Evolutionary conservation across 1,140 invertebrate genomes (phyloP), one percentile per base, ranked within the genome.

Genomic region (Eciton burchellii): DNA sequence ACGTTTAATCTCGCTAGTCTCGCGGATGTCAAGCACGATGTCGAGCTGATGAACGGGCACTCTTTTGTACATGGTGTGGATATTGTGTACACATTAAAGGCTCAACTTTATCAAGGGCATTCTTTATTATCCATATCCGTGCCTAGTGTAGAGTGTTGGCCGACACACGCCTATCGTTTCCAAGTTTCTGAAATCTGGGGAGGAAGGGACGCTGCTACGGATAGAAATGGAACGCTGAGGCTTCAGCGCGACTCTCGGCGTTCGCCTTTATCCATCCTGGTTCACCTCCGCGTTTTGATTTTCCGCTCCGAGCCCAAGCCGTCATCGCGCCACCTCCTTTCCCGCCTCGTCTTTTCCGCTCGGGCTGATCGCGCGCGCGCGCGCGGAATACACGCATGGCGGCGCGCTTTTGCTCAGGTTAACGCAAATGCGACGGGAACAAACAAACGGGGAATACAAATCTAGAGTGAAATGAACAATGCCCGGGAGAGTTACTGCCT

Each of bases 381-480:
- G 86, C 85, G 82, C 88, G 83, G 81, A n/a, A 60, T 79, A 84
- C 81, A 82, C 84, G 86, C 85, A 84, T 89, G 83, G 81, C 77
- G 74, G 82, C 82, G 76, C 89, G 74, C 88, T 89, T 90, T 90
- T 87, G 82, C 87, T 77, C 86, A 88, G 90, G 88, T 88, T 90
- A 90, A 90, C 87, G 90, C 84, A 90, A 92, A 91, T 89, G 90
- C 83, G 90, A 90, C 89, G 85, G 89, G 87, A 89, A 90, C 89
- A 91, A 93, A 91, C 91, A 92, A 93, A 92, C 89, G 87, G 84
- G 84, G 92, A 93, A 92, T 93, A 92, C 92, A 93, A 93, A 93
- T 93, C 91, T 92, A 93, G 92, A 94, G 92, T 91, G 90, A 93
- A 92, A 93, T 92, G 93, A 93, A 94, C 93, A 93, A 93, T 93